Evolutionary conservation across 2,797 vertebrate genomes (phyloP), one percentile per base, ranked within the genome.

Genomic region (Petrocephalus schoutedeni): DNA sequence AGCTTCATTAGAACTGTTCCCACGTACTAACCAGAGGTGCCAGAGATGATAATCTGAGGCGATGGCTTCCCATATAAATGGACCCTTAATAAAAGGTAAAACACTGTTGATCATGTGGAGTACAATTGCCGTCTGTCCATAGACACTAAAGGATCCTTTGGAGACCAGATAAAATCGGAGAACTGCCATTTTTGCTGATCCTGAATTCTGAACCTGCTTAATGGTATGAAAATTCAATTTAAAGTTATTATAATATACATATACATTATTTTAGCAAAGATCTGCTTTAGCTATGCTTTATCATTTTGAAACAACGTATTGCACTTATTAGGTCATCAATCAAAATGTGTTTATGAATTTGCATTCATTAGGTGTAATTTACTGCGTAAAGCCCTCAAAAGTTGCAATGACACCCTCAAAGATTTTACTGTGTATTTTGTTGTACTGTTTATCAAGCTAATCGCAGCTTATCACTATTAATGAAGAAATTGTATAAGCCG

Each of bases 71-170:
- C 36, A 21, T 80, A 23, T 23, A 85, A 88, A 61, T 61, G 12
- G 16, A 83, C 82, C 45, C 61, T 59, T 85, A 88, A 41, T 74
- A 41, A 53, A 88, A 86, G 16, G n/a, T 71, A 58, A 74, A 71
- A 85, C 83, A 88, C 88, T 86, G 88, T 88, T 64, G 4, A 45
- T 49, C 45, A 53, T 84, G 53, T 7, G 71, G 54, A 86, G 28
- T 49, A 49, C 74, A 80, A 10, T 36, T 45, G 74, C 41, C 41
- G n/a, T 54, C n/a, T 4, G 7, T 88, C 67, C 61, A 57, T 21
- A 56, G 7, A 88, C 88, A 88, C 88, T 88, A 88, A 88, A 41
- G 6, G 57, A 36, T 36, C 59, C 16, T 61, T 16, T 85, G 28
- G 2, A 64, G 59, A 36, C 53, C 54, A 21, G 59, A n/a, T 61